Conservation (phyloP, 1,140 invertebrate species). For the Goniozus legneri region DNA sequence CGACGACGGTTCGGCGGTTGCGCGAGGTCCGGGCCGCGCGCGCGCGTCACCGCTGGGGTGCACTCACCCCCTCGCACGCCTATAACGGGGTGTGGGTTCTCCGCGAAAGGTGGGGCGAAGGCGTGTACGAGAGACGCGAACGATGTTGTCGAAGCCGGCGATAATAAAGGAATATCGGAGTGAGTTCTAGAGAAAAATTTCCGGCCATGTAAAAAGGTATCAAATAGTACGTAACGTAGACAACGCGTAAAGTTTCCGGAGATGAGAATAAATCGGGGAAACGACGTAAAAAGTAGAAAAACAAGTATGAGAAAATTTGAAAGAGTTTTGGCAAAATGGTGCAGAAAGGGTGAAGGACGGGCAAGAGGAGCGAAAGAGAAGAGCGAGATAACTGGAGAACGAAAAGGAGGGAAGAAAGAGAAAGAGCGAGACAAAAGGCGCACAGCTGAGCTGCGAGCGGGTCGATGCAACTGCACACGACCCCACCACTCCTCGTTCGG, state of each 20-base stretch:
- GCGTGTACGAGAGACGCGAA: slow-evolving; percentile 5
- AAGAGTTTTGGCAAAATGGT: too few species aligned
- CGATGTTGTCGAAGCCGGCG: too few species aligned
- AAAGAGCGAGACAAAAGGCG: slow-evolving; percentile 20
- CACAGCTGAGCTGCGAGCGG: slow-evolving; percentile 49
- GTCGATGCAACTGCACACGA: slow-evolving; percentile 45
- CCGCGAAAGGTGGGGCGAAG: slow-evolving; percentile 7
- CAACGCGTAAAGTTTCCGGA: too few species aligned
- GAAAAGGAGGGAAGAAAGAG: slow-evolving; percentile 10
- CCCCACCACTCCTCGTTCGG: slow-evolving; percentile 10
- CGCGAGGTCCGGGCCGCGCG: slow-evolving; percentile 41
- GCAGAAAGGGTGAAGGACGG: not conserved
- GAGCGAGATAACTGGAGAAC: slow-evolving; percentile 7
- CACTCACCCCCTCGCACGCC: not conserved
- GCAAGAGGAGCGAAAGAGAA: slow-evolving; percentile 8
- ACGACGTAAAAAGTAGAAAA: too few species aligned
- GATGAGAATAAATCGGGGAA: too few species aligned
- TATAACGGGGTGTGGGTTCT: not conserved
- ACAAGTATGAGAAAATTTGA: too few species aligned
- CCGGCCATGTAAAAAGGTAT: too few species aligned
- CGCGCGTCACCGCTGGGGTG: not conserved
- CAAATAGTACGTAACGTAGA: too few species aligned
- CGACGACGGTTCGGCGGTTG: slow-evolving; percentile 43
- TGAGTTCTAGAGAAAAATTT: too few species aligned
- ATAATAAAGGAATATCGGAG: too few species aligned